Percentiles rank a stretch among this genome's conserved stretches.
Evolutionary conservation across 2,113 vertebrate species (phyloP).

Genomic region (Anhinga anhinga): DNA sequence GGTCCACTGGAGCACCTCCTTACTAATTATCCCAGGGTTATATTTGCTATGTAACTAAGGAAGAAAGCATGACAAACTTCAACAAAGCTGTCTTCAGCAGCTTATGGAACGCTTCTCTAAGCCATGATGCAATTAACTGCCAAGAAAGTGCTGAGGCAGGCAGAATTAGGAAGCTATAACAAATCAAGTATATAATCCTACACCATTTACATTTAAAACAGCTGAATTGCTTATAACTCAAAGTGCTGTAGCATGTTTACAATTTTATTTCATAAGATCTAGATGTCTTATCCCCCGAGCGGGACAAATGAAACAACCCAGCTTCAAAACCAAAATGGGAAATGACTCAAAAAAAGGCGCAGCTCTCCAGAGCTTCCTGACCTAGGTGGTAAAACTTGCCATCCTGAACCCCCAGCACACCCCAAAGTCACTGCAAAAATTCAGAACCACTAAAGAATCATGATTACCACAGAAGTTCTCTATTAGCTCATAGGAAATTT

Average conservation of each 20-base stretch:
- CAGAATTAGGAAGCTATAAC: slow-evolving; percentile 69
- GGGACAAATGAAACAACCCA: not conserved
- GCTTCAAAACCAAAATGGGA: not conserved
- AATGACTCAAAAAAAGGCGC: not conserved
- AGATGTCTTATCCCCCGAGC: not conserved
- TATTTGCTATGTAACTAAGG: slow-evolving; percentile 46
- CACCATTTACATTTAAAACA: slow-evolving; percentile 61
- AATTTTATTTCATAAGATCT: not conserved
- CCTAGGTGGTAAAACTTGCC: not conserved
- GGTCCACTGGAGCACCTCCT: slow-evolving; percentile 38
- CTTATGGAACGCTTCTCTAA: slow-evolving; percentile 61
- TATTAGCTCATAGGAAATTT: not conserved
- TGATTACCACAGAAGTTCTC: not conserved
- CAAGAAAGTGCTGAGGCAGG: slow-evolving; percentile 71
- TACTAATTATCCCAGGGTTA: slow-evolving; percentile 47
- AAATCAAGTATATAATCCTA: slow-evolving; percentile 69
- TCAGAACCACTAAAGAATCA: not conserved
- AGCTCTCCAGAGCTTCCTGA: not conserved
- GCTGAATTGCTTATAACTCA: slow-evolving; percentile 62
- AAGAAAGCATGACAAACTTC: slow-evolving; percentile 53
- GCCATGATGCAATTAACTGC: slow-evolving; percentile 71
- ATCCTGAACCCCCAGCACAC: not conserved
- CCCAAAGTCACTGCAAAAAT: not conserved
- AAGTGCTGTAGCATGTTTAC: slow-evolving; percentile 34
- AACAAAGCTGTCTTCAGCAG: slow-evolving; percentile 64